Conservation (phyloP, 2,888 invertebrate genomes). For the Stomorhina lunata region DNA sequence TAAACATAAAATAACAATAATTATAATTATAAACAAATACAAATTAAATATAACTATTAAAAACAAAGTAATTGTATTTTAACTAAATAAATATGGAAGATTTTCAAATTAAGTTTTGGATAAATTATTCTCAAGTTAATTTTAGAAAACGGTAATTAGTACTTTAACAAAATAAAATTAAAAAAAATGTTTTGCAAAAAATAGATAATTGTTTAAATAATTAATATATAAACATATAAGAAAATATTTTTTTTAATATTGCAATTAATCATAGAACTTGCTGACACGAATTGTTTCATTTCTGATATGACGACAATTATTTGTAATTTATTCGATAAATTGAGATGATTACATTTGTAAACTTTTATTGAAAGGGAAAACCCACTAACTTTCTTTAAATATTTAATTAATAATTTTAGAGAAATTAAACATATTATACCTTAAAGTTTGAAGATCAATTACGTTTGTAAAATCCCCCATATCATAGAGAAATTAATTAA, state of each 20-base stretch:
- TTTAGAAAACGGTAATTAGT: constrained; percentile 35
- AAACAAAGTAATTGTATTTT: not conserved
- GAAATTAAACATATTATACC: too few relatives aligned
- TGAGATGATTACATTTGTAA: too few relatives aligned
- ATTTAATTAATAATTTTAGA: not conserved
- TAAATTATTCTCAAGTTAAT: constrained; percentile 13
- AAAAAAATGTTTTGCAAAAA: not conserved
- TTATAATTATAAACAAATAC: not conserved
- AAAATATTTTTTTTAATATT: not conserved
- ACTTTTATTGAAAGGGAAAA: not conserved
- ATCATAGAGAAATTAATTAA: too few relatives aligned
- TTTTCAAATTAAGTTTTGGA: constrained; percentile 18
- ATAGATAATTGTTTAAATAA: not conserved
- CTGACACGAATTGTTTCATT: not conserved
- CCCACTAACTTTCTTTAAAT: not conserved
- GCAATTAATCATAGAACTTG: not conserved
- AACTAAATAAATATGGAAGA: constrained; percentile 20
- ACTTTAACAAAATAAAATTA: not conserved
- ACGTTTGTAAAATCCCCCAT: too few relatives aligned
- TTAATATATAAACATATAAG: not conserved
- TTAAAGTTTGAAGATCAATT: too few relatives aligned
- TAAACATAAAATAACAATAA: not conserved
- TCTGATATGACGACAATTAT: not conserved
- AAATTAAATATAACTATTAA: not conserved
- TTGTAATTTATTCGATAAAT: not conserved